Base-by-base conservation (phyloP, 2,888 invertebrate genomes). In the Leptinotarsa rubiginosa region DNA sequence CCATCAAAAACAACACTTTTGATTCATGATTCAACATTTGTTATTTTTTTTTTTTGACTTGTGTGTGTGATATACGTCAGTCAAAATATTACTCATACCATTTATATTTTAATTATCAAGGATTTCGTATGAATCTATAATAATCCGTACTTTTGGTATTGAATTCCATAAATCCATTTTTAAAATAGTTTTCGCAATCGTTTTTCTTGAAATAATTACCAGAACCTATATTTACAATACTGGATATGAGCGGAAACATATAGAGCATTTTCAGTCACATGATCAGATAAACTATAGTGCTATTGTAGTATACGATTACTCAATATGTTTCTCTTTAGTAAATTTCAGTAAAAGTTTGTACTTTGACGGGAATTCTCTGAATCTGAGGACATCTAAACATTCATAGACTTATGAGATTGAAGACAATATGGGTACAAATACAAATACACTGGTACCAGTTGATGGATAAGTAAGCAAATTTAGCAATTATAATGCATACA, bases 71-170 rank as follows among this genome's bases (percentile, higher is more conserved):
- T 31, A 31, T 31, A 62, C 31, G 62, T 62, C 62, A 2, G 31
- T 62, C 41, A 41, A 62, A 62, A 62, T 62, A 62, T 62, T 62
- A 41, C 62, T 62, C 62, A 62, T 1, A 31, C 62, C 41, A 62
- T 62, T 62, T 62, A 62, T 62, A 59, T 56, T 69, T 13, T 41
- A 69, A 16, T 18, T 69, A 66, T 65, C 50, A 41, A 64, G 64
- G 47, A 54, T 49, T 62, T 71, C 56, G 71, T 69, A 72, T 67
- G 49, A 49, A 31, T 59, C 72, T 75, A 75, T 72, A 75, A 75
- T 72, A 72, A 75, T 59, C 56, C 47, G 15, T 16, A 54, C 49
- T 22, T 54, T 50, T n/a, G 75, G 75, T 75, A 54, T 75, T 69
- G 65, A 64, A 65, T 75, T 75, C 75, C 56, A 69, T 41, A 50